A percentile compares a stretch with the other conserved stretches of the same genome.
These are phyloP conservation scores for Malaclemys terrapin DNA, from an alignment of 2,113 vertebrate genomes.

Conservation along the genomic window DNA sequence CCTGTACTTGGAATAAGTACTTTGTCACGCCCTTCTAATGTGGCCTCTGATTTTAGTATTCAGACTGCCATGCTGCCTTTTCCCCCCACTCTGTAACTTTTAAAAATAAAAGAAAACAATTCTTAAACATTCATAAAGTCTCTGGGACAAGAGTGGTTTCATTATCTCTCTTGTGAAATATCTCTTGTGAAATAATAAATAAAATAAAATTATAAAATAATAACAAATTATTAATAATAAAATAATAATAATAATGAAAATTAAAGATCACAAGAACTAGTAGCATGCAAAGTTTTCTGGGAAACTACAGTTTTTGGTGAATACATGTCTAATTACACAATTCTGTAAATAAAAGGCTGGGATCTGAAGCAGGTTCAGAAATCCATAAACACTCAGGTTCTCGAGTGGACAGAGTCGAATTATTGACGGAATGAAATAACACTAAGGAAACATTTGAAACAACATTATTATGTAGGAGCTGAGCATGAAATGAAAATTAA, in stretches of 20 bases:
- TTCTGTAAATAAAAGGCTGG: not conserved
- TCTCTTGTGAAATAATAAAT: too few relatives aligned
- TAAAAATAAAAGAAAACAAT: not conserved
- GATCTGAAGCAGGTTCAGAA: not conserved
- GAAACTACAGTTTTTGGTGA: not conserved
- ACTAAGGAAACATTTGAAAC: not conserved
- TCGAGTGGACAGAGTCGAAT: not conserved
- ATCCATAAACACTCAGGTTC: not conserved
- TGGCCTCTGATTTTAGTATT: too few relatives aligned
- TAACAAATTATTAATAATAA: not conserved
- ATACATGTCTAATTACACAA: not conserved
- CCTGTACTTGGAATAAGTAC: not conserved
- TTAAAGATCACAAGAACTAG: not conserved
- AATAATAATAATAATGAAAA: not conserved
- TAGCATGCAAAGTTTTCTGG: not conserved
- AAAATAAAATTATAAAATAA: not conserved
- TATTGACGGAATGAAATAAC: conserved; percentile 6
- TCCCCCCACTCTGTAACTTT: not conserved
- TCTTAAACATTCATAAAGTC: not conserved
- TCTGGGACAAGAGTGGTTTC: not conserved
- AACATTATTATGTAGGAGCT: not conserved
- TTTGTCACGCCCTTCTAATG: not conserved
- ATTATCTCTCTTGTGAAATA: not conserved
- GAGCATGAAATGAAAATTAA: conserved; percentile 1
- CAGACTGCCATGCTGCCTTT: not conserved